phyloP scores from a whole-genome alignment of 53 echinoderm and acorn worm genomes.

The Henricia sp. region DNA sequence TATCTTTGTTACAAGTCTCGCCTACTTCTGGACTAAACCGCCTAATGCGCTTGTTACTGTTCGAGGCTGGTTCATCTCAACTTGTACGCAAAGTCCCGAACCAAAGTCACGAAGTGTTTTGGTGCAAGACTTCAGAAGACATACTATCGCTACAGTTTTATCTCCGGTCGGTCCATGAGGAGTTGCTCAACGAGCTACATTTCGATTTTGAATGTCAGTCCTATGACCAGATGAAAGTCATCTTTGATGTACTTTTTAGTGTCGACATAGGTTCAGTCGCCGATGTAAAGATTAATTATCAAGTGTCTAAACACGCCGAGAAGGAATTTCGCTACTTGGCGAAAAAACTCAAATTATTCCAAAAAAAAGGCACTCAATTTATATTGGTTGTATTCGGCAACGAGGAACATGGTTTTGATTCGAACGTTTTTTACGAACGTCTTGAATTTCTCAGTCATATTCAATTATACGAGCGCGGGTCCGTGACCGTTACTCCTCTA shows the following conservation, averaged over 20 bases:
- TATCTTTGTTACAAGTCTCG: too few relatives aligned
- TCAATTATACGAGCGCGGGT: too few relatives aligned
- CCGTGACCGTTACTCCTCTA: too few relatives aligned
- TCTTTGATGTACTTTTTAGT: background rate
- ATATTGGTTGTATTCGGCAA: background rate
- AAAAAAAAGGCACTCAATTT: background rate
- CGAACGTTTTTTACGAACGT: too few relatives aligned
- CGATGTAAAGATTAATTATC: background rate
- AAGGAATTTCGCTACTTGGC: background rate
- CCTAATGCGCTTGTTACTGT: background rate
- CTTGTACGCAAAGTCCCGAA: background rate
- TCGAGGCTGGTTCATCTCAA: slow-evolving; percentile 1
- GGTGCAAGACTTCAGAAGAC: background rate
- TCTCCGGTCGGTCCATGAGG: background rate
- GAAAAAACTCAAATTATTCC: background rate
- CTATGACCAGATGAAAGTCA: background rate
- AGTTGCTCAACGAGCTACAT: too few relatives aligned
- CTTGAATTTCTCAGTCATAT: too few relatives aligned
- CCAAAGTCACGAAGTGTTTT: too few relatives aligned
- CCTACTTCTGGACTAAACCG: too few relatives aligned
- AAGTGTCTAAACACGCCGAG: background rate
- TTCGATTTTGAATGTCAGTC: background rate
- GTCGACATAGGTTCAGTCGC: background rate
- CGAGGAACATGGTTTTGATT: background rate
- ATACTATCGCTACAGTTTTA: background rate